Evolutionary conservation across 2,113 vertebrate genomes (phyloP).

Genomic region (Muntiacus reevesi): DNA sequence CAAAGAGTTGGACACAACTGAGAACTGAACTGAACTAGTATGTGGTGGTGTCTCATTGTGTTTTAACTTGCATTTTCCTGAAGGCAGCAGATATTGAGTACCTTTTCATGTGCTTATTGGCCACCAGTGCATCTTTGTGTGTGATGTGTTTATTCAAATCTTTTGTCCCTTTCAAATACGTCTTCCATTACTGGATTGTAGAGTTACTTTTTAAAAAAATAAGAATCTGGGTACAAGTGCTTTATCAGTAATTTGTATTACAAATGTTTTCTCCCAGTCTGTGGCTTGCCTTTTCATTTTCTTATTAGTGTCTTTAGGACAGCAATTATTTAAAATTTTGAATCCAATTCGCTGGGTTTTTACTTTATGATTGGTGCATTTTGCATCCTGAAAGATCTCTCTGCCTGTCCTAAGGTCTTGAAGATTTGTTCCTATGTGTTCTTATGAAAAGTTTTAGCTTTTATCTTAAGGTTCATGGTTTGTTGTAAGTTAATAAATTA

Average conservation of each 20-base stretch:
- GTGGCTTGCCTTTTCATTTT: constrained; percentile 42
- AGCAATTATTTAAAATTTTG: neutral
- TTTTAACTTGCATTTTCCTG: constrained; percentile 12
- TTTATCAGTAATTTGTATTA: neutral
- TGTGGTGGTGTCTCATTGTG: neutral
- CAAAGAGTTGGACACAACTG: neutral
- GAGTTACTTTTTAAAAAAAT: neutral
- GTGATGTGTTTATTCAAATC: neutral
- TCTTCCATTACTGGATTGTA: neutral
- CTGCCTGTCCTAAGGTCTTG: neutral
- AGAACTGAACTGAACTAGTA: neutral
- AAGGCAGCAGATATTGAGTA: neutral
- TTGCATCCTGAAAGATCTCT: neutral
- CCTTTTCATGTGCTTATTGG: neutral
- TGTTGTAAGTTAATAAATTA: neutral
- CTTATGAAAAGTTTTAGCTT: neutral
- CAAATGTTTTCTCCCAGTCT: neutral
- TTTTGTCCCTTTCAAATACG: constrained; percentile 1
- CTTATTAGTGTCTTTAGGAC: neutral
- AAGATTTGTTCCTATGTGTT: constrained; percentile 26
- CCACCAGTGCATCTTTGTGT: neutral
- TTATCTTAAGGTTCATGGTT: neutral
- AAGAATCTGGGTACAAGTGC: neutral
- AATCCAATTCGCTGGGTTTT: neutral
- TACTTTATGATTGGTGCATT: neutral